Conservation (phyloP, 2,888 invertebrate species). For the Halictus ligatus region DNA sequence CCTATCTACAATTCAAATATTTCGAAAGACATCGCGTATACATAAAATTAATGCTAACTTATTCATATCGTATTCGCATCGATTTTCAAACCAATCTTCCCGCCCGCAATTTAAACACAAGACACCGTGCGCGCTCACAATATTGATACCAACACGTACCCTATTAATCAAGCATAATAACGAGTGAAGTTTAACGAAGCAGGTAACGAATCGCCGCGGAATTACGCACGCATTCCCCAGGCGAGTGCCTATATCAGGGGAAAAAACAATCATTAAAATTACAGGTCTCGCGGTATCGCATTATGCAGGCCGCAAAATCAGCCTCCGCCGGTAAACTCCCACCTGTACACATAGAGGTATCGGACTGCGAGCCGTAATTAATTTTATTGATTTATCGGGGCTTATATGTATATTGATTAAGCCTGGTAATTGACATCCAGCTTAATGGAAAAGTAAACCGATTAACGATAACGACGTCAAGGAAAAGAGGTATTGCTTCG, state of each 20-base stretch:
- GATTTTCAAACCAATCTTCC: background rate
- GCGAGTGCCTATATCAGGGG: background rate
- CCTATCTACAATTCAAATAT: background rate
- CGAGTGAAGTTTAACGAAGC: background rate
- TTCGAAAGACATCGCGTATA: background rate
- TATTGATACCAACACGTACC: background rate
- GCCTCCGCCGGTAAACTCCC: constrained; percentile 10
- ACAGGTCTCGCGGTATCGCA: background rate
- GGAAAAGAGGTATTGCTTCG: constrained; percentile 70
- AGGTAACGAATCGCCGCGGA: background rate
- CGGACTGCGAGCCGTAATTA: constrained; percentile 50
- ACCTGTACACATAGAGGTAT: constrained; percentile 43
- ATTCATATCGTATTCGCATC: background rate
- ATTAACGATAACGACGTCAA: constrained; percentile 63
- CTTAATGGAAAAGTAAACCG: constrained; percentile 62
- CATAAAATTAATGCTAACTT: background rate
- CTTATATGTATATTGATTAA: constrained; percentile 57
- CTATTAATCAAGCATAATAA: background rate
- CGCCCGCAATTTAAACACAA: background rate
- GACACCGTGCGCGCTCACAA: background rate
- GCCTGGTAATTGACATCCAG: constrained; percentile 61
- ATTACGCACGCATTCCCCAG: background rate
- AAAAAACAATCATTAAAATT: constrained; percentile 19
- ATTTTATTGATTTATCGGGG: constrained; percentile 60
- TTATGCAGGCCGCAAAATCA: constrained; percentile 33